Base-by-base conservation (phyloP, 2,113 vertebrate genomes). In the Paracanthobrama guichenoti region DNA sequence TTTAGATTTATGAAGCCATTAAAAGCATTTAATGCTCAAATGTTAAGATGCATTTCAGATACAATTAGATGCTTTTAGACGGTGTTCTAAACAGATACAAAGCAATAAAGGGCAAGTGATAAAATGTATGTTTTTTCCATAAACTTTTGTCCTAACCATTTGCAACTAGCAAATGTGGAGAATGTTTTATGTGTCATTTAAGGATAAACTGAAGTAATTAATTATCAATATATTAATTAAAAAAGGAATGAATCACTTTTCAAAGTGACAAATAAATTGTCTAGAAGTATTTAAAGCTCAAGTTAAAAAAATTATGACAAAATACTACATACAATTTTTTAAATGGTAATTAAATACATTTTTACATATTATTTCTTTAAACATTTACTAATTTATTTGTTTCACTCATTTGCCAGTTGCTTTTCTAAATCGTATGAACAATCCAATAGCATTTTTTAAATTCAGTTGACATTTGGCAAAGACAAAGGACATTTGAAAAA, bases 11-110 rank as follows among this genome's bases (percentile, higher is more conserved):
- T 24, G 69, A 46, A 72, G 11, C 42, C 42, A 46, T 42, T 72
- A n/a, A 72, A 72, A 72, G 69, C 69, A 46, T 16, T 71, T 71
- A 72, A 72, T 72, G 69, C 42, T 72, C 44, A 22, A 72, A 6
- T 72, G 42, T 46, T 46, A 72, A 46, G 69, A 72, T 0, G n/a
- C 42, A 46, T 72, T 72, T 39, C 66, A 72, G 69, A 46, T 46
- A 44, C 69, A 24, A n/a, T 76, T 76, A 35, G 22, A 72, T 57
- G 28, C 50, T 76, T 76, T 55, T 57, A 39, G 26, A 50, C 3
- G 1, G 46, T 31, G 46, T 53, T 26, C 46, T 13, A 39, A 55
- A 11, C 18, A 22, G 74, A 5, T 4, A 35, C 6, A 6, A 46
- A 72, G 69, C 42, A 24, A 72, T 24, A 72, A 46, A 72, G 22